Percentiles rank a stretch among this genome's conserved stretches.
Evolutionary conservation across 2,888 invertebrate genomes (phyloP).

Genomic region (Chloromyia formosa): DNA sequence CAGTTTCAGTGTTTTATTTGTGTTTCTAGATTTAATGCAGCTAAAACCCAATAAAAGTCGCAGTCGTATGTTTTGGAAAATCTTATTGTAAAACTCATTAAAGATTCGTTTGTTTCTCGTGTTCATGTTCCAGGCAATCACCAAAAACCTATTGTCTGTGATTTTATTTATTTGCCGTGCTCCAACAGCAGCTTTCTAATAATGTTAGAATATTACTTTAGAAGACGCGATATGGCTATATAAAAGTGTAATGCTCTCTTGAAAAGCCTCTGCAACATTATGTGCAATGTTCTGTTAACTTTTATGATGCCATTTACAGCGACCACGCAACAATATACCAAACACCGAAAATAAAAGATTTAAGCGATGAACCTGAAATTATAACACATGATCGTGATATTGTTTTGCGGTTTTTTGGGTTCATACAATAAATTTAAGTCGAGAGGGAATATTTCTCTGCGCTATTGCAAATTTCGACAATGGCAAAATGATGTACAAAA

Average conservation of each 20-base stretch:
- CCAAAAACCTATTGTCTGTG: no score
- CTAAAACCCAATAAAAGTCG: no score
- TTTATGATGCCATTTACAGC: conserved; percentile 15
- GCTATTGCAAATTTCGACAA: not conserved
- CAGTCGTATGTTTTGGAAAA: no score
- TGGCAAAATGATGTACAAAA: not conserved
- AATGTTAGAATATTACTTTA: not conserved
- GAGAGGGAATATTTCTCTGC: not conserved
- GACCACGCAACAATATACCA: not conserved
- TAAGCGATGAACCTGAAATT: conserved; percentile 42
- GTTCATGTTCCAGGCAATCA: no score
- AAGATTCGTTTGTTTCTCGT: no score
- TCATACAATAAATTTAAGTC: conserved; percentile 28
- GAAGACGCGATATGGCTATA: not conserved
- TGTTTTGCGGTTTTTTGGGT: conserved; percentile 39
- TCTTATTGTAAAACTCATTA: no score
- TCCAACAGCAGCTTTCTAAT: not conserved
- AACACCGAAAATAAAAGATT: conserved; percentile 36
- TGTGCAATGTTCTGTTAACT: conserved; percentile 38
- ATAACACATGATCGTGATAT: conserved; percentile 41
- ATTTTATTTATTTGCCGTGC: no score
- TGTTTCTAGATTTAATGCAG: no score
- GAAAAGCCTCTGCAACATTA: conserved; percentile 4
- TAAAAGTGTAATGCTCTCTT: not conserved
- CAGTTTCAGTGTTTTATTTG: no score